Percentiles rank a stretch among this genome's conserved stretches.
Conservation (phyloP, 2,113 vertebrate genomes). For the western clawed frog (Xenopus tropicalis) region DNA sequence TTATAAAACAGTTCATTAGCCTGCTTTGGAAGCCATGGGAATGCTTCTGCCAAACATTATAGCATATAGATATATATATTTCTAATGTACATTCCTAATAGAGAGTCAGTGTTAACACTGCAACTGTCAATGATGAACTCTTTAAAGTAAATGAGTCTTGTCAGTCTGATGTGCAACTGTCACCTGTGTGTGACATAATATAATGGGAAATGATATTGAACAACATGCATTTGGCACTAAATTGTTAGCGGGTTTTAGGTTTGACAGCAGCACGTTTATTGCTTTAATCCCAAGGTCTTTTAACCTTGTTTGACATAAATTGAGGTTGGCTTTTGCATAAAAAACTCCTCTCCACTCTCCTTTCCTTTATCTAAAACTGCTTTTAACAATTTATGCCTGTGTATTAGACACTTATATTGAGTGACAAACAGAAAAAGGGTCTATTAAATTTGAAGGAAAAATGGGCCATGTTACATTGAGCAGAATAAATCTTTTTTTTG, state of each 20-base stretch:
- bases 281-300: slow-evolving; percentile 96
- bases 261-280: slow-evolving; percentile 97
- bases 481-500: slow-evolving; percentile 54
- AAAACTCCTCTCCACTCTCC: slow-evolving; percentile 75
- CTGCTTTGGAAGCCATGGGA: neutral
- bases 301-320: slow-evolving; percentile 98
- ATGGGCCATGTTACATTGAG: slow-evolving; percentile 68
- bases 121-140: slow-evolving; percentile 79
- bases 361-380: slow-evolving; percentile 84
- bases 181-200: slow-evolving; percentile 87
- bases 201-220: slow-evolving; percentile 98
- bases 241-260: slow-evolving; percentile 95
- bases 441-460: slow-evolving; percentile 66
- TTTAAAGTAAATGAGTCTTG: slow-evolving; percentile 90
- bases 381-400: slow-evolving; percentile 84
- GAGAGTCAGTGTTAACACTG: slow-evolving; percentile 83
- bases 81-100: slow-evolving; percentile 71
- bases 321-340: slow-evolving; percentile 92
- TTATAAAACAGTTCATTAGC: neutral
- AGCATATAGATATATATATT: slow-evolving; percentile 63
- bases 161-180: slow-evolving; percentile 92
- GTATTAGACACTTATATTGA: slow-evolving; percentile 77
- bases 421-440: slow-evolving; percentile 74
- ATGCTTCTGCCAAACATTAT: slow-evolving; percentile 41
- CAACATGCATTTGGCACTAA: slow-evolving; percentile 94